phyloP scores from a whole-genome alignment of 2,888 invertebrate genomes.

The Diadromus collaris region DNA sequence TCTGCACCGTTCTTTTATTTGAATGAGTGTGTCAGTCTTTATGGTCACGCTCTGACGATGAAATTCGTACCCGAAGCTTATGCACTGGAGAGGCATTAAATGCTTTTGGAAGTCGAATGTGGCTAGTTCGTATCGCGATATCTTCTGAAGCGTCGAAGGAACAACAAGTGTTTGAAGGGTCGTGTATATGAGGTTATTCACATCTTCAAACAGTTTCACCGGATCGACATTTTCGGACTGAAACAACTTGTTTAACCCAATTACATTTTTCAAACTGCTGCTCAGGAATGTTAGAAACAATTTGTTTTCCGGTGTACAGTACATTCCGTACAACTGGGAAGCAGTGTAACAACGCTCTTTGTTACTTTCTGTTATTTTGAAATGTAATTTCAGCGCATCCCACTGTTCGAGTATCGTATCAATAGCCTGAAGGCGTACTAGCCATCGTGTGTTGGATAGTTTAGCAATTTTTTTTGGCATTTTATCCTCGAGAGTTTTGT shows the following conservation, averaged over 20 bases:
- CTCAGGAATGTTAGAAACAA: conserved; percentile 56
- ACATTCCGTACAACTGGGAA: conserved; percentile 57
- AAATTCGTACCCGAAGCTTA: conserved; percentile 70
- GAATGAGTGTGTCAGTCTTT: conserved; percentile 41
- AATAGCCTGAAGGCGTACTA: conserved; percentile 63
- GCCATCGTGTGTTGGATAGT: conserved; percentile 66
- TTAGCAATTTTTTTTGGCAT: conserved; percentile 60
- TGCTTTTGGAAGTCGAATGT: conserved; percentile 66
- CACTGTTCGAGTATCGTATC: conserved; percentile 68
- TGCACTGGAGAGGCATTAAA: conserved; percentile 66
- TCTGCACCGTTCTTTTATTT: conserved; percentile 63
- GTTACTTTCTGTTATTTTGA: conserved; percentile 60
- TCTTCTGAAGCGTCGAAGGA: conserved; percentile 65
- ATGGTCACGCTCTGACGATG: conserved; percentile 40
- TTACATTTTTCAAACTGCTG: conserved; percentile 54
- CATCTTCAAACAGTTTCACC: conserved; percentile 61
- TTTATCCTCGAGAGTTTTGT: conserved; percentile 54
- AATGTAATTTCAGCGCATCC: conserved; percentile 70
- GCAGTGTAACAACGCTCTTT: conserved; percentile 62
- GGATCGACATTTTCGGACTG: conserved; percentile 61
- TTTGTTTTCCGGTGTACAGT: conserved; percentile 55
- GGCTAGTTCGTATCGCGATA: conserved; percentile 61
- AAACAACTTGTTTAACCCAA: conserved; percentile 55
- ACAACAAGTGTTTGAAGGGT: conserved; percentile 64
- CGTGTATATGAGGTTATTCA: conserved; percentile 55